Evolutionary conservation across 1,140 invertebrate species (phyloP), one percentile per base, ranked within the genome.

Genomic region (Ditylenchus dipsaci): DNA sequence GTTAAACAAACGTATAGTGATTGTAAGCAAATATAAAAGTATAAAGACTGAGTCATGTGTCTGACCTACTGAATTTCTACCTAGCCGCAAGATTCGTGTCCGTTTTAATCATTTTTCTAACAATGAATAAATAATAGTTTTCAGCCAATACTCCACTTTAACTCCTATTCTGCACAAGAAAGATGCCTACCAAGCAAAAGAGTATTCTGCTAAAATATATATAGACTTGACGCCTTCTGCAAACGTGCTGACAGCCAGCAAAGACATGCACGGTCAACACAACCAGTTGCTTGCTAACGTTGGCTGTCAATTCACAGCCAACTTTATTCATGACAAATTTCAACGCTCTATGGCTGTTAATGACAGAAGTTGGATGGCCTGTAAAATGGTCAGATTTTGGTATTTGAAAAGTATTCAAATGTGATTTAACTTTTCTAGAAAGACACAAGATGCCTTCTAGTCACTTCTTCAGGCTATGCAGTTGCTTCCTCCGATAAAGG

Each of bases 241-340:
- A 19, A 53, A 17, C 15, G 23, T 53, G n/a, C n/a, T 53, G 49
- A 53, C 49, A 19, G 30, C 68, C 9, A n/a, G n/a, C 17, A 61
- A 68, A 19, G 61, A 58, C 0, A 29, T 58, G 21, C 69, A 19
- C 1, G 17, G 45, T 58, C 17, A 17, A 17, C 17, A 42, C 38
- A 21, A 21, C 8, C 49, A 60, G 15, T 42, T 53, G 7, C 66
- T 27, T 15, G 60, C 60, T 47, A 61, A 19, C 17, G 65, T 67
- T 19, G 27, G 64, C 29, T 47, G 42, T 27, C 68, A 70, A 67
- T 67, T 70, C 29, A 26, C 11, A 27, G 17, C 29, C 60, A 17
- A 70, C 59, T 70, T 69, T 53, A 43, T 70, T 17, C 68, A 71
- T 11, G 30, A 71, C 30, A 70, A 70, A 47, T 70, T 70, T 33